Evolutionary conservation across 1,140 invertebrate genomes (phyloP).

Genomic region (Agrilus planipennis): DNA sequence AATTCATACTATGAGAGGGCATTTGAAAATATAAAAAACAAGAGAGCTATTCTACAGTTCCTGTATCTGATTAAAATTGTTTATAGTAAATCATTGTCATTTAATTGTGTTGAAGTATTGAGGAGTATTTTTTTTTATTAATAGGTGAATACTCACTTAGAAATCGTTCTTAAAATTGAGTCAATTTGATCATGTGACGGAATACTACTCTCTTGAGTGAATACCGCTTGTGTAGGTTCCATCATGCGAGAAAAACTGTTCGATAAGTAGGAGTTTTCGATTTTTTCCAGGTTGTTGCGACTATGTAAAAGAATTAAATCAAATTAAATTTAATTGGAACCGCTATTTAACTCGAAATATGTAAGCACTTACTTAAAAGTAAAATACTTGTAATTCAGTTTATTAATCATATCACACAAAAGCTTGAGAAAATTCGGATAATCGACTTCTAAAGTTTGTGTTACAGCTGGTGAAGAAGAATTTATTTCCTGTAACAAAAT

Average conservation of each 20-base stretch:
- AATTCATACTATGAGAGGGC: too few relatives aligned
- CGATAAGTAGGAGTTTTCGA: constrained; percentile 81
- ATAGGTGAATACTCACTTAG: constrained; percentile 37
- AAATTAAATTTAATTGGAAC: constrained; percentile 10
- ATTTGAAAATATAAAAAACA: too few relatives aligned
- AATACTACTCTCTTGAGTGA: constrained; percentile 42
- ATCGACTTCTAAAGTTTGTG: constrained; percentile 78
- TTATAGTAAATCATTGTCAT: too few relatives aligned
- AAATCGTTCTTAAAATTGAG: constrained; percentile 51
- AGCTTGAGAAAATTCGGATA: constrained; percentile 71
- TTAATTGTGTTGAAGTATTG: constrained; percentile 1
- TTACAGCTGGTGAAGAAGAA: constrained; percentile 55
- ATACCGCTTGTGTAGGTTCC: constrained; percentile 78
- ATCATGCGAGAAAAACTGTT: constrained; percentile 70
- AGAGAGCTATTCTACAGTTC: too few relatives aligned
- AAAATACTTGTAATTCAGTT: constrained; percentile 41
- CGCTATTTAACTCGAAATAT: not conserved
- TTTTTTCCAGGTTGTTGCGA: constrained; percentile 44
- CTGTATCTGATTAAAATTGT: too few relatives aligned
- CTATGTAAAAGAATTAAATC: constrained; percentile 22
- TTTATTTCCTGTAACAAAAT: constrained; percentile 40
- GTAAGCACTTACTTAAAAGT: constrained; percentile 35
- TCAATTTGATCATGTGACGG: constrained; percentile 59
- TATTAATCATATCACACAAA: constrained; percentile 41
- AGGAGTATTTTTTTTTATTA: constrained; percentile 4